Base-by-base conservation (phyloP, 35 echinoderm and acorn worm species). In the Apostichopus parvimensis region DNA sequence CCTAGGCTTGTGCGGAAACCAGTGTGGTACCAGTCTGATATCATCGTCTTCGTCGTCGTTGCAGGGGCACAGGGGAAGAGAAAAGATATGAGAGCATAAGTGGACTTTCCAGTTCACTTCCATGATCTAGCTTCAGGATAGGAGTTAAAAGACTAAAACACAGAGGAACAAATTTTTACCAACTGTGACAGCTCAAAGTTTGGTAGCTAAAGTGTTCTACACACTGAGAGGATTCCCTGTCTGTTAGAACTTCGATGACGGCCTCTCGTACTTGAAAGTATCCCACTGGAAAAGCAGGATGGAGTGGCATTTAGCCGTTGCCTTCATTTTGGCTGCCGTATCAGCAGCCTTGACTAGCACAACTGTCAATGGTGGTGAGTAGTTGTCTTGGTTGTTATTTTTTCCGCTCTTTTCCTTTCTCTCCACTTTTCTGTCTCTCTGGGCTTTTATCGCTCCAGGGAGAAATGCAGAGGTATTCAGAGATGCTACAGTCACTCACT, bases 281-380 rank as follows among this genome's bases (percentile, higher is more conserved):
- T 14, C 64, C 18, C 34, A 14, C 26, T 80, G 53, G 26, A 53
- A 7, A 8, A 82, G 79, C 79, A 82, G 45, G 79, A 82, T 82
- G 79, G 79, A 82, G 79, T 82, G 45, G 45, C 53, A 6, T 53
- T 14, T 15, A 55, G 79, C 18, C 6, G 5, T 82, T 6, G 52
- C 79, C 55, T 82, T 56, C 9, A 53, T 82, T 13, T 17, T 82
- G 79, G 79, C 45, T 82, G 53, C 34, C 3, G 34, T 82, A 82
- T 45, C 34, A 45, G 34, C 79, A 55, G 79, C 53, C 21, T 82
- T 82, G 12, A 53, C 79, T 54, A 45, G 17, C 64, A 68, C 11
- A 34, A 82, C 55, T 82, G 45, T 56, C 79, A 6, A 55, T 54
- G 79, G 79, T 82, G 79, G 79, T 82, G 18, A 82, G 79, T 82